These are phyloP conservation scores for Pomacea canaliculata DNA, from an alignment of 2,888 invertebrate species.

Conservation along the genomic window DNA sequence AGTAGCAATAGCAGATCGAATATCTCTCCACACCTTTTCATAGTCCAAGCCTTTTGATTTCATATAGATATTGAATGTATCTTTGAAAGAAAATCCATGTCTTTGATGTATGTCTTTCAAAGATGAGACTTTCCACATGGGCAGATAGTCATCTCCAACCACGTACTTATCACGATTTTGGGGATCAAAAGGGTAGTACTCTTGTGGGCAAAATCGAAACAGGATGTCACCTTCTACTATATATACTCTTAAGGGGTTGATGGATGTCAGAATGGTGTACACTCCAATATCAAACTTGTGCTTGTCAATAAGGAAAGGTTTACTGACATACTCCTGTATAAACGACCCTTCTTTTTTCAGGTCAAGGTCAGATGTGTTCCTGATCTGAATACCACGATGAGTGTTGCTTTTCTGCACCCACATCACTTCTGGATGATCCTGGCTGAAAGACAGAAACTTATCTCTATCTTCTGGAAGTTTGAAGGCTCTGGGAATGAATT, in stretches of 20 bases:
- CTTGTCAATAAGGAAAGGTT: slow-evolving; percentile 90
- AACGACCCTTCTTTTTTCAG: slow-evolving; percentile 81
- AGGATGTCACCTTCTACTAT: slow-evolving; percentile 90
- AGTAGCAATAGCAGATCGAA: slow-evolving; percentile 82
- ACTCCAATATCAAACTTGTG: slow-evolving; percentile 96
- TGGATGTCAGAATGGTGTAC: slow-evolving; percentile 90
- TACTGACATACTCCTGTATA: slow-evolving; percentile 90
- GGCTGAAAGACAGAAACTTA: slow-evolving; percentile 78
- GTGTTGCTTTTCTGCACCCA: slow-evolving; percentile 94
- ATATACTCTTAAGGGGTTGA: slow-evolving; percentile 90
- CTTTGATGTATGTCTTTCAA: slow-evolving; percentile 66
- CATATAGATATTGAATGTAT: slow-evolving; percentile 84
- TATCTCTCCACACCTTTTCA: slow-evolving; percentile 82
- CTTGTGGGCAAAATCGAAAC: slow-evolving; percentile 88
- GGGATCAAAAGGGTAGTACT: slow-evolving; percentile 92
- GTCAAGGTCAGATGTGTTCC: slow-evolving; percentile 78
- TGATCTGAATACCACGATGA: slow-evolving; percentile 88
- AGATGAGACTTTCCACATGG: slow-evolving; percentile 87
- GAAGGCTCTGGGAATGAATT: slow-evolving; percentile 89
- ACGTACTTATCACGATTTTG: slow-evolving; percentile 88
- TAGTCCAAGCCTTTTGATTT: slow-evolving; percentile 76
- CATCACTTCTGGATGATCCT: slow-evolving; percentile 77
- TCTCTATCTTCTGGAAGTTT: slow-evolving; percentile 83
- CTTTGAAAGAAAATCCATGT: slow-evolving; percentile 84
- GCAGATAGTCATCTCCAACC: slow-evolving; percentile 92